phyloP scores from a whole-genome alignment of 2,113 vertebrate genomes.

The Nanorana parkeri region DNA sequence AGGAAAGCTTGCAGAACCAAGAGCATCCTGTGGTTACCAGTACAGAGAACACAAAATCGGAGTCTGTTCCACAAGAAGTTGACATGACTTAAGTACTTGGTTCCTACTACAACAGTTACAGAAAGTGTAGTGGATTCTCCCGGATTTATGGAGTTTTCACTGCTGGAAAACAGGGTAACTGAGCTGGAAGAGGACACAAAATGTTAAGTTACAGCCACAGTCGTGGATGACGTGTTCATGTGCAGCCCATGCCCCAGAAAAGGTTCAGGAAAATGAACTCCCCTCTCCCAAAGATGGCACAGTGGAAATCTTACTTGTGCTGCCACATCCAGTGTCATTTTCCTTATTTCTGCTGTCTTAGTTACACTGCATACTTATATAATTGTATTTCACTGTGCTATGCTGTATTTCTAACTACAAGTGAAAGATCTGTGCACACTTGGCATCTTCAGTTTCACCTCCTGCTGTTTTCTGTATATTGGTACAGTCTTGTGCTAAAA shows the following conservation, averaged over 20 bases:
- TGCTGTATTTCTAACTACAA: no score
- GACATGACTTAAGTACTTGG: slow-evolving; percentile 10
- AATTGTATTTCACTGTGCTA: no score
- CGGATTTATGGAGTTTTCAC: neutral
- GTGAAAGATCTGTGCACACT: no score
- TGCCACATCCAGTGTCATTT: no score
- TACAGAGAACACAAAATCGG: neutral
- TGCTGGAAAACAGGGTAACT: neutral
- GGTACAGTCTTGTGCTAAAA: no score
- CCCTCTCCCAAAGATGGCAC: neutral
- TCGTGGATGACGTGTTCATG: slow-evolving; percentile 58
- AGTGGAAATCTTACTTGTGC: neutral
- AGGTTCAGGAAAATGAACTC: neutral
- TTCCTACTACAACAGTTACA: neutral
- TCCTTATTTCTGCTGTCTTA: no score
- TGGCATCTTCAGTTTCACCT: no score
- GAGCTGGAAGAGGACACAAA: neutral
- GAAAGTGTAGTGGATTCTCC: neutral
- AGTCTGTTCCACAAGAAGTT: neutral
- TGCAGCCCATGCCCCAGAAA: slow-evolving; percentile 57
- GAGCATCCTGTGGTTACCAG: neutral
- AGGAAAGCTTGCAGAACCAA: slow-evolving; percentile 46
- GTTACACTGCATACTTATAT: no score
- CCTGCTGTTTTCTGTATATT: no score
- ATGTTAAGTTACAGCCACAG: neutral